Base-by-base conservation (phyloP, 2,113 vertebrate species). In the Alouatta palliata region DNA sequence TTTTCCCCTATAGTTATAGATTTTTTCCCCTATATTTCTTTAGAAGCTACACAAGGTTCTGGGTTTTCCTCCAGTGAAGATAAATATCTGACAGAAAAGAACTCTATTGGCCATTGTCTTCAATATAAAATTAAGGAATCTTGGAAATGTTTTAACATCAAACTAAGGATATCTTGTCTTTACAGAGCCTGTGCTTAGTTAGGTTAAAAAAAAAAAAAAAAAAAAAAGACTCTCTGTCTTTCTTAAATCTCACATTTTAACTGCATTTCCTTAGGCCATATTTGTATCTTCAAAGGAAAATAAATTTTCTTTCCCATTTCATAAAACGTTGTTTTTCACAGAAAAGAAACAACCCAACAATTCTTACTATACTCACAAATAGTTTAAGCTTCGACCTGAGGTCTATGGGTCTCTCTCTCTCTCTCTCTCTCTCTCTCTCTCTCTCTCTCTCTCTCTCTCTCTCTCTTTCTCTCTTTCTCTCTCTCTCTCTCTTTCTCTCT, bases 221-320 rank as follows among this genome's bases (percentile, higher is more conserved):
- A 54, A 56, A 56, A 61, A 27, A 64, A 64, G 21, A 70, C 81
- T 79, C 35, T 90, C 61, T 97, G 47, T 35, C 27, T 94, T 96
- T 83, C 61, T 97, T 80, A 89, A 90, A 79, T 87, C 64, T 97
- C 70, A 92, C 30, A 92, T 81, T 90, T 96, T 83, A 92, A 90
- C 47, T 77, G 16, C 25, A 94, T 92, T 94, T 95, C 93, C 91
- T 92, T 96, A 90, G 81, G 27, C 52, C 70, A 68, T 52, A 93
- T 87, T 96, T 86, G 83, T 45, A 91, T 75, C 87, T 81, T 97
- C 79, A 52, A 91, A 94, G 61, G n/a, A 71, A 87, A 95, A 76
- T 94, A 9, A 68, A 83, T 96, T 95, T 83, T 92, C n/a, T 88
- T 86, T 90, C 13, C 35, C 25, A 76, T 71, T 96, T 91, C 75